phyloP scores from a whole-genome alignment of 2,888 invertebrate species.

The Microplitis deprimator region DNA sequence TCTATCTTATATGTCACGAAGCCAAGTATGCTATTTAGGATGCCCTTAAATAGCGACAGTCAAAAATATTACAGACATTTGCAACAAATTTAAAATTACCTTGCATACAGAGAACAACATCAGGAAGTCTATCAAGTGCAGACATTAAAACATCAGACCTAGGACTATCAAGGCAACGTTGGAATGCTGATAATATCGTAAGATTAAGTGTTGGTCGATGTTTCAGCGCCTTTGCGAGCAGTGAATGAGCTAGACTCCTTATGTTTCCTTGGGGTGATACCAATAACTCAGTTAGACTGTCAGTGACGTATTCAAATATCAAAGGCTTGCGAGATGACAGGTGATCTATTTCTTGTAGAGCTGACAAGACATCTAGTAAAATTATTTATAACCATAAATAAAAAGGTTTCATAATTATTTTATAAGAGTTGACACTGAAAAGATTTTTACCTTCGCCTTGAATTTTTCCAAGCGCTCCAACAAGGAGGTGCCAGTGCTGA shows the following conservation, averaged over 20 bases:
- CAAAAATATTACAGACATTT: no score
- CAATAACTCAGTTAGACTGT: conserved; percentile 78
- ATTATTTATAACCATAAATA: not conserved
- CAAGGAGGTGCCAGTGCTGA: conserved; percentile 70
- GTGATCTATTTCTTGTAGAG: conserved; percentile 83
- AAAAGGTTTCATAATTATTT: not conserved
- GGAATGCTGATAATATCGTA: conserved; percentile 82
- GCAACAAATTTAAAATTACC: conserved; percentile 62
- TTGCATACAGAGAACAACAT: conserved; percentile 86
- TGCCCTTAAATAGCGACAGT: no score
- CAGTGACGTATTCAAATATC: conserved; percentile 78
- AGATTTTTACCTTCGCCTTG: conserved; percentile 69
- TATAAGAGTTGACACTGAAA: not conserved
- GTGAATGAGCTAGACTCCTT: conserved; percentile 80
- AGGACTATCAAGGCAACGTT: conserved; percentile 85
- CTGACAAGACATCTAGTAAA: conserved; percentile 74
- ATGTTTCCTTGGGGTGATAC: conserved; percentile 76
- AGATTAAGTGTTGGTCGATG: conserved; percentile 77
- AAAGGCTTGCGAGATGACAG: conserved; percentile 80
- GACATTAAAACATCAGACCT: conserved; percentile 85
- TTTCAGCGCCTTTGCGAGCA: conserved; percentile 81
- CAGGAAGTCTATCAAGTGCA: conserved; percentile 86
- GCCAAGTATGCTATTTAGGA: no score
- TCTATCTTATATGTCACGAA: no score
- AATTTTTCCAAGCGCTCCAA: conserved; percentile 64